Evolutionary conservation across 2,888 invertebrate genomes (phyloP).

Genomic region (Ochlodes sylvanus): DNA sequence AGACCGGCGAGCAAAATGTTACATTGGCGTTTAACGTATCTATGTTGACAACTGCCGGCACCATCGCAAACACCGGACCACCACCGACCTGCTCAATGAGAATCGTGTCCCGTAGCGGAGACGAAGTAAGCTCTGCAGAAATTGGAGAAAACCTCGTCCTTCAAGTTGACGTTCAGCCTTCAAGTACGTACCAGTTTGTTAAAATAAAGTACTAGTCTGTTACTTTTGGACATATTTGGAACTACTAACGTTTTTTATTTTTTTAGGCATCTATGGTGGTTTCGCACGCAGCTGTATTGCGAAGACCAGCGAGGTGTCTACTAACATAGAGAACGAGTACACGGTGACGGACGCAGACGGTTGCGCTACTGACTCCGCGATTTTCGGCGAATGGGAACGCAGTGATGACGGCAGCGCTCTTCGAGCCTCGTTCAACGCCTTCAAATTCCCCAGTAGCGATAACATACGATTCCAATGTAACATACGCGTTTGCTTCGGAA

Average conservation of each 20-base stretch:
- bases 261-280: conserved; percentile 94
- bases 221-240: too few relatives aligned
- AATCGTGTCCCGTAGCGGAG: conserved; percentile 94
- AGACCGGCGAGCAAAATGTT: conserved; percentile 96
- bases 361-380: conserved; percentile 95
- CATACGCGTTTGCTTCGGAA: conserved; percentile 97
- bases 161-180: conserved; percentile 93
- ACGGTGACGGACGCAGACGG: conserved; percentile 97
- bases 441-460: conserved; percentile 97
- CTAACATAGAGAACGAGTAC: conserved; percentile 94
- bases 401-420: conserved; percentile 93
- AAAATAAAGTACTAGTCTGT: neutral
- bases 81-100: conserved; percentile 97
- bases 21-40: conserved; percentile 97
- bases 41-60: conserved; percentile 97
- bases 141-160: conserved; percentile 95
- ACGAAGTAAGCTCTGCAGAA: conserved; percentile 95
- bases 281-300: conserved; percentile 97
- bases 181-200: conserved; percentile 67
- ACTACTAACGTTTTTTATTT: neutral
- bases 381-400: conserved; percentile 97
- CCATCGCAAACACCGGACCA: conserved; percentile 97
- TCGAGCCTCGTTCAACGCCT: conserved; percentile 95
- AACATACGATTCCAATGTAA: conserved; percentile 98
- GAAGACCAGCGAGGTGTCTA: conserved; percentile 93